These are phyloP conservation scores for Thalassoma bifasciatum DNA, from an alignment of 2,113 vertebrate species.

Conservation along the genomic window DNA sequence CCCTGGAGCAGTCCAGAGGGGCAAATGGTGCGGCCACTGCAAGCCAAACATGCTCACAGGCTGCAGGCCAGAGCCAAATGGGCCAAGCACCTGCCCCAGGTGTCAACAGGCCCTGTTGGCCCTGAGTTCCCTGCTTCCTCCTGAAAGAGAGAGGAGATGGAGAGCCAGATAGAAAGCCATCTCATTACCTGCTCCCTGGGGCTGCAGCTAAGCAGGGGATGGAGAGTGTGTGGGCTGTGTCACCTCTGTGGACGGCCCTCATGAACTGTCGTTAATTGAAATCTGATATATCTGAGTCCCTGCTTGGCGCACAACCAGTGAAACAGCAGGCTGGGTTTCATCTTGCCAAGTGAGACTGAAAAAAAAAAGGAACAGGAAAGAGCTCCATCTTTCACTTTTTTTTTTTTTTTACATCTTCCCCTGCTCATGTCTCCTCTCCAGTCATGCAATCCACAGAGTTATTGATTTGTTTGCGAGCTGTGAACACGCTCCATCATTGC, in stretches of 20 bases:
- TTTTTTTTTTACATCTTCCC: conserved; percentile 58
- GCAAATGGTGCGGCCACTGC: conserved; percentile 70
- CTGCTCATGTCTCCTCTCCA: conserved; percentile 53
- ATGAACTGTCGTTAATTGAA: conserved; percentile 80
- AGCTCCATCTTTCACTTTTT: conserved; percentile 55
- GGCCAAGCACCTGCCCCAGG: conserved; percentile 76
- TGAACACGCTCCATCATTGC: conserved; percentile 63
- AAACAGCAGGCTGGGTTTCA: conserved; percentile 68
- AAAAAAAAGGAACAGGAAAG: conserved; percentile 36
- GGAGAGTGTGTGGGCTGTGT: conserved; percentile 70
- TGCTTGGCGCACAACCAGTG: conserved; percentile 62
- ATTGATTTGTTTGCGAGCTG: conserved; percentile 70
- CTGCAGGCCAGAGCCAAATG: conserved; percentile 76
- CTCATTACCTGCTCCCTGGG: conserved; percentile 83
- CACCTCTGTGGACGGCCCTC: conserved; percentile 69
- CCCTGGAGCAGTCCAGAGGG: conserved; percentile 79
- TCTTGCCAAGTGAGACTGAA: conserved; percentile 50
- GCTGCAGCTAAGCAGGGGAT: conserved; percentile 76
- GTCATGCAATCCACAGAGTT: conserved; percentile 63
- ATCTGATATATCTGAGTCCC: conserved; percentile 78
- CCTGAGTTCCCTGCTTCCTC: conserved; percentile 63
- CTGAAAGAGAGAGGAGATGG: conserved; percentile 72
- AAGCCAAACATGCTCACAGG: conserved; percentile 75
- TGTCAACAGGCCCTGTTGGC: conserved; percentile 77
- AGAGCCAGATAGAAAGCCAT: conserved; percentile 75